Base-by-base conservation (phyloP, 2,888 invertebrate genomes). In the Dusona sp. region DNA sequence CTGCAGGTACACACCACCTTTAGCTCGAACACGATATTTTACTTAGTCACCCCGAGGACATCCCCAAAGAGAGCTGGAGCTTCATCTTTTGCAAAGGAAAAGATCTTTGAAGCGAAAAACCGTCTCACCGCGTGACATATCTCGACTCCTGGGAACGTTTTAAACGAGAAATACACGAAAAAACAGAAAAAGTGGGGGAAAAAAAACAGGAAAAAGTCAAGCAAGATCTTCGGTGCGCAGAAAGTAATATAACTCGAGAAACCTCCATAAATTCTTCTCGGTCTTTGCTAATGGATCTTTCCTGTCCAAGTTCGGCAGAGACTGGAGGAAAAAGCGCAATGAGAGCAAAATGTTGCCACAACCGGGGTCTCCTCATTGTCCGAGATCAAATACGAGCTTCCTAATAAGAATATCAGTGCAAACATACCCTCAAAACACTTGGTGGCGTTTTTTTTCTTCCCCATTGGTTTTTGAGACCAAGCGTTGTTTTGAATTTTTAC, bases 201-300 rank as follows among this genome's bases (percentile, higher is more conserved):
- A 25, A 45, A 29, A 73, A 77, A 84, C 61, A 68, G 57, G 61
- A 79, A 85, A 85, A 73, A 70, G 73, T 75, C 33, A 61, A 75
- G 77, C 22, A 61, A 51, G 67, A 64, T 54, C 74, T 54, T 64
- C 61, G 72, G 64, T 33, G 16, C 33, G 19, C 61, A 33, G 65
- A 72, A 51, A 45, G 68, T 64, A 48, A 25, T 75, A 77, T 51
- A 25, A 51, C 75, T 67, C 78, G 68, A 79, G 73, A 75, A 82
- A 81, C 77, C 81, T 77, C 85, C 85, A 88, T 89, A 88, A 90
- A 89, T 89, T 86, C 84, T 78, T 74, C 72, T 74, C 75, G 72
- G 80, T 78, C 78, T 77, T 75, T 82, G 85, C 90, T 92, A 91
- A 92, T 92, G 92, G 91, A 91, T 88, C 83, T 91, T 91, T 88